A percentile compares a stretch with the other conserved stretches of the same genome.
Evolutionary conservation across 2,113 vertebrate genomes (phyloP).

Genomic region (Lichenostomus cassidix): DNA sequence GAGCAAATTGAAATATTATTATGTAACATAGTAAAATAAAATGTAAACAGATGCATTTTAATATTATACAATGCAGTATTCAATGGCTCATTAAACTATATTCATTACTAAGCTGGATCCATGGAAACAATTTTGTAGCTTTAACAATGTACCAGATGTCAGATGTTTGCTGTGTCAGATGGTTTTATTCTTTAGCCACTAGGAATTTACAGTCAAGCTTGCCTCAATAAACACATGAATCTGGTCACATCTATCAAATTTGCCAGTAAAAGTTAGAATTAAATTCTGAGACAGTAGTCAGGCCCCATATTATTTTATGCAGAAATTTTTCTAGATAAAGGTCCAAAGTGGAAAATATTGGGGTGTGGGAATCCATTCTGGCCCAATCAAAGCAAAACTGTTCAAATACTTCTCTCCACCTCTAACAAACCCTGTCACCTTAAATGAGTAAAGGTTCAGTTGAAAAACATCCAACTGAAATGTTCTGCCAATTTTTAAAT

Average conservation of each 20-base stretch:
- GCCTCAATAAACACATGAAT: background rate
- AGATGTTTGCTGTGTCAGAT: constrained; percentile 29
- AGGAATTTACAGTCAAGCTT: constrained; percentile 18
- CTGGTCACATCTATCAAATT: background rate
- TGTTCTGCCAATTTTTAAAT: background rate
- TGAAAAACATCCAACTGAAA: background rate
- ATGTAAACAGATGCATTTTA: constrained; percentile 64
- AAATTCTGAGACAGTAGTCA: background rate
- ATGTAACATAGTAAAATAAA: constrained; percentile 46
- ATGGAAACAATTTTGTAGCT: constrained; percentile 32
- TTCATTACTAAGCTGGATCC: constrained; percentile 49
- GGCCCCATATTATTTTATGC: background rate
- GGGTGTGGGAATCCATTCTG: background rate
- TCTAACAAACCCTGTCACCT: background rate
- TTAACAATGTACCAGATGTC: constrained; percentile 59
- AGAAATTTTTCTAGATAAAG: background rate
- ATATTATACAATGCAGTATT: constrained; percentile 39
- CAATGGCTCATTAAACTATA: constrained; percentile 63
- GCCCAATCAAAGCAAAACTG: background rate
- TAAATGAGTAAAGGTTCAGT: background rate
- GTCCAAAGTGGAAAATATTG: background rate
- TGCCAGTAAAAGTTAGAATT: background rate
- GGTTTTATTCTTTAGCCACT: constrained; percentile 39
- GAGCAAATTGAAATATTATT: constrained; percentile 47
- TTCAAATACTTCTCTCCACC: background rate